Evolutionary conservation across 2,797 vertebrate species (phyloP), one percentile per base, ranked within the genome.

Genomic region (Microctenopoma steveboyesi): DNA sequence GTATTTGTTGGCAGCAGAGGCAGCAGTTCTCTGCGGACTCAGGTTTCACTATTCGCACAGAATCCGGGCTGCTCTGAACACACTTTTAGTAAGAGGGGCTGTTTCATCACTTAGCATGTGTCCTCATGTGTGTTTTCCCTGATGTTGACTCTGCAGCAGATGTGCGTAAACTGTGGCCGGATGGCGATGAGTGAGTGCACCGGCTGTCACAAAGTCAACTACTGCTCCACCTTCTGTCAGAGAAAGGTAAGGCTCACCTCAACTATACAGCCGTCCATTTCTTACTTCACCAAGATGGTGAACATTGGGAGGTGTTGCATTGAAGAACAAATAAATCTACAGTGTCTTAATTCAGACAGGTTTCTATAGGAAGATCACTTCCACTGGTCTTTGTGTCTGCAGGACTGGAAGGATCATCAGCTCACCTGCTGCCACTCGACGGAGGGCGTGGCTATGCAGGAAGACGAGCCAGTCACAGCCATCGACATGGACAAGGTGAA

Each of bases 371-470:
- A 30, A 30, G 30, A 33, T 33, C 4, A 33, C 7, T 33, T 33
- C 5, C 37, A 11, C 9, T 39, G 22, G 4, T 3, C 22, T 54
- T 22, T 13, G 3, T 16, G 5, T 6, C 48, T 47, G 18, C 88
- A 99, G 98, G 98, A 99, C 92, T 99, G 98, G 98, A 98, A 97
- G 81, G 97, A 99, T 54, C 98, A 99, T 86, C 98, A 99, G 86
- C 96, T 97, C 55, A 82, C 93, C 69, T 99, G 97, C 7, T 96
- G 95, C 30, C 96, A 97, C 88, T 91, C 95, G 68, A 72, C 93
- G 0, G 82, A 92, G 8, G 79, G 94, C 0, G 86, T 95, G 76
- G 85, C 91, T 0, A 84, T 95, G 35, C 96, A 95, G 56, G 95
- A 94, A 0, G 96, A 96, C 2, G 95, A 95, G 76, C 94, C 96